Conservation (phyloP, 1,140 invertebrate genomes). For the Steinernema feltiae region DNA sequence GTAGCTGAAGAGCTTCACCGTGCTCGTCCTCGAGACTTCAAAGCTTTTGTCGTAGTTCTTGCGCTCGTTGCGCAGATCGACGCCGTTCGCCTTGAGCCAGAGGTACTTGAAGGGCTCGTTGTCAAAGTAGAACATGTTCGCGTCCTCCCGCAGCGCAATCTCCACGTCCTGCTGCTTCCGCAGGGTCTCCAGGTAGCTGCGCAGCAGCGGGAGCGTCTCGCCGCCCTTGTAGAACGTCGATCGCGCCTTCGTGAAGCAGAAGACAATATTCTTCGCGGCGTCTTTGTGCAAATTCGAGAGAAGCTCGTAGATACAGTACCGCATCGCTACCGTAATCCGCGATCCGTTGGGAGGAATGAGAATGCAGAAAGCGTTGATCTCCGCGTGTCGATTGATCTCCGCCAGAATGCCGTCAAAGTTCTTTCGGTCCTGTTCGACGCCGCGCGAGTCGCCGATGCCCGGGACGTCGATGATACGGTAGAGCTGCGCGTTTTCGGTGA, state of each 20-base stretch:
- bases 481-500: neutral
- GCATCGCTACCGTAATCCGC: slow-evolving; percentile 33
- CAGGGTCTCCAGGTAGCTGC: neutral
- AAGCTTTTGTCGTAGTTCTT: slow-evolving; percentile 28
- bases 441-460: slow-evolving; percentile 51
- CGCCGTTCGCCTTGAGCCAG: slow-evolving; percentile 21
- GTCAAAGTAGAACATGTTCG: slow-evolving; percentile 32
- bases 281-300: slow-evolving; percentile 25
- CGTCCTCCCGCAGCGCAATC: slow-evolving; percentile 14
- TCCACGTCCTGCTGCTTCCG: slow-evolving; percentile 17
- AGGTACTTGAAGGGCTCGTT: slow-evolving; percentile 35
- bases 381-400: slow-evolving; percentile 11
- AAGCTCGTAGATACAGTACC: slow-evolving; percentile 51
- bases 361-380: slow-evolving; percentile 46
- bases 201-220: slow-evolving; percentile 24
- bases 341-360: slow-evolving; percentile 46
- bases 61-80: slow-evolving; percentile 25
- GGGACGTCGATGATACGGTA: slow-evolving; percentile 51
- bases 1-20: slow-evolving; percentile 24
- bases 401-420: slow-evolving; percentile 47
- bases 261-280: slow-evolving; percentile 43
- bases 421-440: slow-evolving; percentile 42
- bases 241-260: slow-evolving; percentile 42
- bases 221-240: slow-evolving; percentile 32
- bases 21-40: slow-evolving; percentile 12